Evolutionary conservation across 2,797 vertebrate species (phyloP).

Genomic region (Sebastes vulpes): DNA sequence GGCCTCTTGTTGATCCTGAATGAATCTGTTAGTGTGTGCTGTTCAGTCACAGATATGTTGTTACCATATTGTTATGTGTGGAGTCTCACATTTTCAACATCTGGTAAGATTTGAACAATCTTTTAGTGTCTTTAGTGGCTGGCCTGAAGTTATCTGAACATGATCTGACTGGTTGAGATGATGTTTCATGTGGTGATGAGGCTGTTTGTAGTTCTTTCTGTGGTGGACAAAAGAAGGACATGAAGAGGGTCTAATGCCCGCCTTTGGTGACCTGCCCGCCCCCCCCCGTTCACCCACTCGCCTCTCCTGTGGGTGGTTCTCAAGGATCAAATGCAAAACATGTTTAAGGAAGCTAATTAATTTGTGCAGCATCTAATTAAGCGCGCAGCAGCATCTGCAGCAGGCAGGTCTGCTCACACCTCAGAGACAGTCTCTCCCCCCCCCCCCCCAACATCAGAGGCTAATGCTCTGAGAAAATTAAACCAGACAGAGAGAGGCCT

Average conservation of each 20-base stretch:
- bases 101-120: too few relatives aligned
- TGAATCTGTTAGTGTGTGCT: too few relatives aligned
- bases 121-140: too few relatives aligned
- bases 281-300: background rate
- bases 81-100: too few relatives aligned
- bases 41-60: too few relatives aligned
- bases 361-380: conserved; percentile 63
- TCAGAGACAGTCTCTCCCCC: conserved; percentile 21
- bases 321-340: conserved; percentile 53
- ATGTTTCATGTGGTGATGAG: background rate
- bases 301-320: background rate
- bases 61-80: too few relatives aligned
- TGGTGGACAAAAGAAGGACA: background rate
- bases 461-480: conserved; percentile 51
- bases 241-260: background rate
- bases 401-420: conserved; percentile 32
- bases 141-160: background rate
- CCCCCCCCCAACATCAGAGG: conserved; percentile 25
- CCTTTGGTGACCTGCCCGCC: background rate
- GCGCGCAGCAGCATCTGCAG: conserved; percentile 40
- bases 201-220: background rate
- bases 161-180: background rate
- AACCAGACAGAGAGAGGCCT: conserved; percentile 21
- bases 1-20: too few relatives aligned
- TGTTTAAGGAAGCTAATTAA: conserved; percentile 74